phyloP scores from a whole-genome alignment of 2,113 vertebrate genomes.

The Oplegnathus fasciatus region DNA sequence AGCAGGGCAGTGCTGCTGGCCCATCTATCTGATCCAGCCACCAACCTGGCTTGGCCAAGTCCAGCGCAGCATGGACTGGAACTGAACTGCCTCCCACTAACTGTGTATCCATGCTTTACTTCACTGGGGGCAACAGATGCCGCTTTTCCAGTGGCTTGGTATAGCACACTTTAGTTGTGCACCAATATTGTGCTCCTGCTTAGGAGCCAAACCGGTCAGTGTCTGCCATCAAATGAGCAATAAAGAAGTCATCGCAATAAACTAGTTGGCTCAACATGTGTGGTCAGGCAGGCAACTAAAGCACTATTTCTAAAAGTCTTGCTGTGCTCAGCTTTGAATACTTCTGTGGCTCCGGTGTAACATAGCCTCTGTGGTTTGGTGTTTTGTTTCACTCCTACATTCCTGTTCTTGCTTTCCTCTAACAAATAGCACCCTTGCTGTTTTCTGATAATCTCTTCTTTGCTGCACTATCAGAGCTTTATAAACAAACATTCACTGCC shows the following conservation, averaged over 20 bases:
- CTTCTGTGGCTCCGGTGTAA: constrained; percentile 35
- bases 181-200: constrained; percentile 34
- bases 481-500: constrained; percentile 36
- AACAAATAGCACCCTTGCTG: constrained; percentile 23
- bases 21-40: constrained; percentile 77
- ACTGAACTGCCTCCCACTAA: constrained; percentile 13
- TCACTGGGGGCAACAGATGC: constrained; percentile 26
- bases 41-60: constrained; percentile 52
- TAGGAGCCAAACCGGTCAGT: constrained; percentile 48
- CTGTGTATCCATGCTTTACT: constrained; percentile 1
- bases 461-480: constrained; percentile 28
- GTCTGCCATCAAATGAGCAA: constrained; percentile 58
- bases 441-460: constrained; percentile 35
- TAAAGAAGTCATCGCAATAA: constrained; percentile 60
- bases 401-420: constrained; percentile 49
- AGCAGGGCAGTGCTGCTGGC: constrained; percentile 67
- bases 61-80: constrained; percentile 18
- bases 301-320: constrained; percentile 23
- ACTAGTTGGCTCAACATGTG: constrained; percentile 49
- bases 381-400: constrained; percentile 65
- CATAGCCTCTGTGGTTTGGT: constrained; percentile 39
- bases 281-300: constrained; percentile 29
- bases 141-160: constrained; percentile 20
- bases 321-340: constrained; percentile 33
- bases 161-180: constrained; percentile 23